Evolutionary conservation across 2,113 vertebrate genomes (phyloP).

Genomic region (Poeciliopsis turrubarensis): DNA sequence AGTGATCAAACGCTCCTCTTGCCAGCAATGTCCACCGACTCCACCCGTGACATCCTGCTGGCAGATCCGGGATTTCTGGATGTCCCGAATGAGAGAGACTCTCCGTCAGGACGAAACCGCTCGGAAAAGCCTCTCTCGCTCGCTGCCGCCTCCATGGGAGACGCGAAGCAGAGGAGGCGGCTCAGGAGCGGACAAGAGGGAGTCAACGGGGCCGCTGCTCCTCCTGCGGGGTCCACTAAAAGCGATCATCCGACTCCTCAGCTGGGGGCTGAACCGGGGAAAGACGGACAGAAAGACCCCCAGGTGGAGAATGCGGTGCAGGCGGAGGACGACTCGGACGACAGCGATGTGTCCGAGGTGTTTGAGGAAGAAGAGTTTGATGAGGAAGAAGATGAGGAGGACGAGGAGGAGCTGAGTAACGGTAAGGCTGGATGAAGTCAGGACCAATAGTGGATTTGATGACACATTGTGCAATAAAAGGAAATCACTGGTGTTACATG

Average conservation of each 20-base stretch:
- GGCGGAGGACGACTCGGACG: slow-evolving; percentile 52
- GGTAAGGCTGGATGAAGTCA: slow-evolving; percentile 26
- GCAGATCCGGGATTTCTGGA: slow-evolving; percentile 77
- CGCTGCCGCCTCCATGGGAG: slow-evolving; percentile 7
- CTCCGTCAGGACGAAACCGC: slow-evolving; percentile 28
- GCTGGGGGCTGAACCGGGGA: neutral
- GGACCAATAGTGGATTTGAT: neutral
- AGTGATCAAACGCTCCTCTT: neutral
- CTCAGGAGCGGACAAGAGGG: slow-evolving; percentile 5
- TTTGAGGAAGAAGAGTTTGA: slow-evolving; percentile 65
- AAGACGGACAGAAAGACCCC: neutral
- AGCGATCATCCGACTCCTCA: neutral
- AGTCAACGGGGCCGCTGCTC: neutral
- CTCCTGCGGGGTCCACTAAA: neutral
- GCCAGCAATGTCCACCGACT: slow-evolving; percentile 76
- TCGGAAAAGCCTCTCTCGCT: slow-evolving; percentile 6
- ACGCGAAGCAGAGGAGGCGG: slow-evolving; percentile 5
- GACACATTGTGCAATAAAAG: neutral
- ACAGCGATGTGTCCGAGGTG: slow-evolving; percentile 67
- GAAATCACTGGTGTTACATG: neutral
- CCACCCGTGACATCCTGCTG: slow-evolving; percentile 81
- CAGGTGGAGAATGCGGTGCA: neutral
- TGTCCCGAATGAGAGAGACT: slow-evolving; percentile 43
- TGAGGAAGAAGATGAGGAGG: slow-evolving; percentile 48
- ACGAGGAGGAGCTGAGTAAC: slow-evolving; percentile 32